These are phyloP conservation scores for Engraulis encrasicolus DNA, from an alignment of 2,113 vertebrate genomes.

Conservation along the genomic window DNA sequence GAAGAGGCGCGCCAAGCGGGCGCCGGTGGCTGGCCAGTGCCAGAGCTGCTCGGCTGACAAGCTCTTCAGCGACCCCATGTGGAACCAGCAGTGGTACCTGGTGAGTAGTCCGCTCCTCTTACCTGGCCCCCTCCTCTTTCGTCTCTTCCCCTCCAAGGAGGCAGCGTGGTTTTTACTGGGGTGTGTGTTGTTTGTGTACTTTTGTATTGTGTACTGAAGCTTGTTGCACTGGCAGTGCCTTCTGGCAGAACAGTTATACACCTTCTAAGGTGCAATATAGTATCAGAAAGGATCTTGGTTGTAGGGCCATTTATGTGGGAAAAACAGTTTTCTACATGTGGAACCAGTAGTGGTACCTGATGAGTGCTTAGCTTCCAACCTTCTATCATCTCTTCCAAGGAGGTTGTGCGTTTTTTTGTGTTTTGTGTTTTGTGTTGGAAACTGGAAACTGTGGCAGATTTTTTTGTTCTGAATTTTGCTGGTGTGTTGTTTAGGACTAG, in stretches of 20 bases:
- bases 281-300: too few species aligned
- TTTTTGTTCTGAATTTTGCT: too few species aligned
- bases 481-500: too few species aligned
- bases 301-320: too few species aligned
- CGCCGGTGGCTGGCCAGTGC: conserved; percentile 67
- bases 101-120: conserved; percentile 72
- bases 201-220: not conserved
- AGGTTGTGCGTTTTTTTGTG: too few species aligned
- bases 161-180: too few species aligned
- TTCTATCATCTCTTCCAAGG: not conserved
- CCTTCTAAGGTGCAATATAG: too few species aligned
- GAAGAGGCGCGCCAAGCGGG: conserved; percentile 86
- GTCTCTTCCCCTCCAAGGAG: conserved; percentile 4
- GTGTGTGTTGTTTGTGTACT: not conserved
- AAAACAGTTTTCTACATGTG: too few species aligned
- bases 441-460: too few species aligned
- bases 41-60: conserved; percentile 78
- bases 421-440: too few species aligned
- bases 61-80: conserved; percentile 97
- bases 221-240: too few species aligned
- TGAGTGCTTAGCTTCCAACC: conserved; percentile 68
- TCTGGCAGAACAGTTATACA: too few species aligned
- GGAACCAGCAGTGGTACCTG: conserved; percentile 98
- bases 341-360: conserved; percentile 98
- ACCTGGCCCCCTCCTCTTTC: not conserved